Percentiles rank a stretch among this genome's conserved stretches.
These are phyloP conservation scores for Orchesellides sinensis DNA, from an alignment of 2,888 invertebrate genomes.

Conservation along the genomic window DNA sequence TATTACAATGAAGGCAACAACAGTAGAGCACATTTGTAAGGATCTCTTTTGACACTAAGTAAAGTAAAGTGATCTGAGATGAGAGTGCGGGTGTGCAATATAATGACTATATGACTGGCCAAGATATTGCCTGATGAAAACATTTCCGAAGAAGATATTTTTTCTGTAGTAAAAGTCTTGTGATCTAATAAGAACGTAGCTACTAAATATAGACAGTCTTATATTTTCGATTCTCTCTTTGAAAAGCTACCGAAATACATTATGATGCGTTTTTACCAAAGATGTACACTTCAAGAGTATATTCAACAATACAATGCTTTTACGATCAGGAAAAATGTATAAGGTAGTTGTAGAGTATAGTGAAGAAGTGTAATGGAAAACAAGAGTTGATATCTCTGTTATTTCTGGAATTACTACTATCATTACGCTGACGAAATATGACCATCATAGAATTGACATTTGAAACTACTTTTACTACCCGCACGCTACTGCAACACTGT, in stretches of 20 bases:
- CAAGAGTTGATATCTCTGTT: slow-evolving; percentile 6
- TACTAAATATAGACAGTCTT: background rate
- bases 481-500: background rate
- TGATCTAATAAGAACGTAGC: background rate
- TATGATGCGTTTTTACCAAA: background rate
- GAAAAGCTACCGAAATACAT: background rate
- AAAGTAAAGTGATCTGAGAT: slow-evolving; percentile 9
- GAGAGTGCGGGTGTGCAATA: background rate
- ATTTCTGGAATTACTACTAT: slow-evolving; percentile 20
- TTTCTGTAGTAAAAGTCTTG: background rate
- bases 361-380: background rate
- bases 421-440: slow-evolving; percentile 21
- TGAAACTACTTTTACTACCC: background rate
- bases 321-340: no score
- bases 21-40: slow-evolving; percentile 12
- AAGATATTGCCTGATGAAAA: no score
- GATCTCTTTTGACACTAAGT: slow-evolving; percentile 15
- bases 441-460: slow-evolving; percentile 18
- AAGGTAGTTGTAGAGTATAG: background rate
- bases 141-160: background rate
- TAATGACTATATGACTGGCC: no score
- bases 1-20: background rate
- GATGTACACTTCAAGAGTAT: background rate
- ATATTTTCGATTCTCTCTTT: no score
- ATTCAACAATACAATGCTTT: no score